Conservation (phyloP, 2,888 invertebrate genomes). For the Andrena haemorrhoa region DNA sequence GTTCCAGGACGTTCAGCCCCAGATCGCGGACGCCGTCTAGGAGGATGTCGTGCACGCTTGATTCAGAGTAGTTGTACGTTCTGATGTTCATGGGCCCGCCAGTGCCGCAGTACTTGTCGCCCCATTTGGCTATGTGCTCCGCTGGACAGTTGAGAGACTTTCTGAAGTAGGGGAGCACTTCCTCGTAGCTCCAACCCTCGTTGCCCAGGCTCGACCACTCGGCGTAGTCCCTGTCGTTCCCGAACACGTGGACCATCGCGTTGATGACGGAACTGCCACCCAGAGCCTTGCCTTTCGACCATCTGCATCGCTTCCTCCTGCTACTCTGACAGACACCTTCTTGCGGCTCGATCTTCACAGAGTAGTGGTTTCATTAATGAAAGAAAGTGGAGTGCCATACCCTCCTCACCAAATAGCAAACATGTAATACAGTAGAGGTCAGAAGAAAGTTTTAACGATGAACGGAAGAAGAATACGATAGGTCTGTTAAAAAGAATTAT, state of each 20-base stretch:
- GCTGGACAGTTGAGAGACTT: slow-evolving; percentile 76
- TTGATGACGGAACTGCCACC: slow-evolving; percentile 89
- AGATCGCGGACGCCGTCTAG: slow-evolving; percentile 85
- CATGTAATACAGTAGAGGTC: too few species aligned
- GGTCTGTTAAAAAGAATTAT: too few species aligned
- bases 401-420: too few species aligned
- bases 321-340: slow-evolving; percentile 81
- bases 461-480: too few species aligned
- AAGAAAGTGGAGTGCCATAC: background rate
- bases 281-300: slow-evolving; percentile 88
- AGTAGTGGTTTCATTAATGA: background rate
- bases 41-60: slow-evolving; percentile 83
- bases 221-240: slow-evolving; percentile 89
- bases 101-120: slow-evolving; percentile 82
- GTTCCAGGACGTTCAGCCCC: slow-evolving; percentile 82
- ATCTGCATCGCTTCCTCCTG: slow-evolving; percentile 83
- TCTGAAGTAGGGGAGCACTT: slow-evolving; percentile 82
- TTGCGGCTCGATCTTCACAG: slow-evolving; percentile 83
- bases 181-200: slow-evolving; percentile 87
- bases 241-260: slow-evolving; percentile 88
- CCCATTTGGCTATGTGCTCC: slow-evolving; percentile 79
- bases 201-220: slow-evolving; percentile 88
- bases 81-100: slow-evolving; percentile 86
- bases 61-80: slow-evolving; percentile 78
- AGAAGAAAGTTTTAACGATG: too few species aligned